Evolutionary conservation across 2,888 invertebrate genomes (phyloP), one percentile per base, ranked within the genome.

Genomic region (Oxycera nigricornis): DNA sequence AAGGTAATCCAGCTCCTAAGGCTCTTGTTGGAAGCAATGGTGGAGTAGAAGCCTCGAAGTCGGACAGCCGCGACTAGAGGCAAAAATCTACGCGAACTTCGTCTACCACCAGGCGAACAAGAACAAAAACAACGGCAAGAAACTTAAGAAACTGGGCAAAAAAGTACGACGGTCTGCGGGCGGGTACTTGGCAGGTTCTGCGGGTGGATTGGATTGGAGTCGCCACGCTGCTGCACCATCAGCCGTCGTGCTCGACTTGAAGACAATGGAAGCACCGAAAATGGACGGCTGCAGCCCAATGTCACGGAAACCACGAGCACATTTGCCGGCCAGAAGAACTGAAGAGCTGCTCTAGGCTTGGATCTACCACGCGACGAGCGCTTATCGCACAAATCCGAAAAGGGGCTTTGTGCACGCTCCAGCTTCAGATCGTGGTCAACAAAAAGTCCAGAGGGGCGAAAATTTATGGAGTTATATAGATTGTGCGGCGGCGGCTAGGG

Each of bases 201-300:
- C 65, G 65, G 65, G 65, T 65, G 41, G 39, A 65, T 14, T 55
- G 30, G n/a, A 65, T 26, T 55, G n/a, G 14, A 59, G 59, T 30
- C 59, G 14, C 28, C 59, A 30, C 59, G 59, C 6, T 59, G 59
- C 28, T n/a, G 11, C 59, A 24, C 17, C 35, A 39, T 39, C 14
- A 39, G 39, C 9, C 7, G 39, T 31, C 62, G 35, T 24, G 14
- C 14, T 39, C 7, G 30, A 2, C 11, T 24, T 41, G 2, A 39
- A 65, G 22, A 22, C 39, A 65, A 65, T 61, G 22, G 26, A 17
- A 65, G 65, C 65, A 41, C 9, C 35, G 41, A 24, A 39, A 39
- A 11, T 9, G n/a, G 41, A 17, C 22, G 39, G 65, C 24, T 22
- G 39, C 65, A 65, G 41, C 22, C 59, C 24, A 65, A 65, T 65